Base-by-base conservation (phyloP, 92 coral and sea anemone genomes). In the Porites divaricata region DNA sequence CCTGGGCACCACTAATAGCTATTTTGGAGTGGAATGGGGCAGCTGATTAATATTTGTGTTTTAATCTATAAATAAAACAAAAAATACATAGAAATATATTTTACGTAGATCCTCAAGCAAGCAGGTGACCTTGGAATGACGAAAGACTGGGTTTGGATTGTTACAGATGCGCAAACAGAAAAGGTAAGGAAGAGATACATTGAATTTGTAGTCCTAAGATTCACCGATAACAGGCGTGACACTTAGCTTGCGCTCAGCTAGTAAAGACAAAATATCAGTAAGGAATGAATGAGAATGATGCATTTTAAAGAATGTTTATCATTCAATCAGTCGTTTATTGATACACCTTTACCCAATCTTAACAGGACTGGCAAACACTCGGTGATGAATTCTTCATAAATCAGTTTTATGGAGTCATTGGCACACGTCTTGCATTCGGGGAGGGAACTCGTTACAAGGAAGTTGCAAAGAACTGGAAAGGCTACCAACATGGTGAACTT, bases 61-160 rank as follows among this genome's bases (percentile, higher is more conserved):
- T 35, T 35, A 54, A 54, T 54, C 12, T 13, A 15, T 54, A 15
- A 12, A 11, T 54, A 9, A 11, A 54, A 54, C 59, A 54, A 54
- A 15, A 54, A 54, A 2, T 61, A 22, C 17, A 49, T 69, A 65
- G 64, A 74, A 45, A 58, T 57, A 59, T 92, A 65, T 75, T 88
- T 85, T 0, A 72, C 76, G n/a, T 25, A 74, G 61, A 84, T 94
- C 63, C 56, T 93, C 51, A 83, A 84, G 24, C 98, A 94, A 68
- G 98, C 98, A 15, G 80, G 83, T 6, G 86, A 89, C 22, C 83
- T 94, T 7, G 93, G 84, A 2, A 94, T 94, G 98, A 79, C 84
- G 52, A 81, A 72, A 7, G 93, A 92, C 54, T 94, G 98, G 98
- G 95, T 90, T 9, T 94, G 98, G 98, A 88, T 94, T 22, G 76